These are phyloP conservation scores for Lycocerus yunnanus DNA, from an alignment of 2,888 invertebrate genomes.

Conservation along the genomic window DNA sequence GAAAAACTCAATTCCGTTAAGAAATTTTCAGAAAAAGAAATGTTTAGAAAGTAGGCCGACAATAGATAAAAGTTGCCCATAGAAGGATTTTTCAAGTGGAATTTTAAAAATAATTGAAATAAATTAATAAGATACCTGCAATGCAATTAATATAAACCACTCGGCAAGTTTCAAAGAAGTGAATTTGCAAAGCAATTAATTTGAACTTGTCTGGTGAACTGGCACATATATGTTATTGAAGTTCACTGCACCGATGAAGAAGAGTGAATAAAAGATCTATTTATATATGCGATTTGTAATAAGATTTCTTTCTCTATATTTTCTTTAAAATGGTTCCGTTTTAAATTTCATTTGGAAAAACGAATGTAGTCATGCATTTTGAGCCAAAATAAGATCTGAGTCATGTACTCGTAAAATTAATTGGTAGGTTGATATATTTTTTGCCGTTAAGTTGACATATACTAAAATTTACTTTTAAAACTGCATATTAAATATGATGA, in stretches of 20 bases:
- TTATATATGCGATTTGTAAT: conserved; percentile 13
- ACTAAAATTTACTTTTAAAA: not conserved
- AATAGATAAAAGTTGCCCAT: not conserved
- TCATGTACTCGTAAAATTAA: not conserved
- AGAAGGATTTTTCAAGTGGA: not conserved
- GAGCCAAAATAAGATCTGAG: not conserved
- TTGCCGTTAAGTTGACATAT: not conserved
- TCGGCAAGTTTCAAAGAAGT: conserved; percentile 4
- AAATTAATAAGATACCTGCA: not conserved
- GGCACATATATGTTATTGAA: conserved; percentile 16
- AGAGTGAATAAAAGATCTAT: conserved; percentile 16
- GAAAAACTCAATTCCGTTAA: not conserved
- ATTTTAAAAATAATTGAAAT: not conserved
- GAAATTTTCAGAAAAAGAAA: not conserved
- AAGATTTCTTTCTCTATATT: not conserved
- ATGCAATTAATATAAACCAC: not conserved
- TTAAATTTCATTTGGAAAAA: not conserved
- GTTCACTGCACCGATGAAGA: conserved; percentile 17
- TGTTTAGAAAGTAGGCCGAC: not conserved
- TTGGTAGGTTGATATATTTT: not conserved
- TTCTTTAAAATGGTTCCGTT: not conserved
- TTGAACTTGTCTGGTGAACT: conserved; percentile 16
- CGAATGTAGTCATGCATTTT: conserved; percentile 1
- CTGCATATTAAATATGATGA: not conserved
- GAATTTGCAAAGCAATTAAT: conserved; percentile 7